These are phyloP conservation scores for Sicus ferrugineus DNA, from an alignment of 2,888 invertebrate species.

Conservation along the genomic window DNA sequence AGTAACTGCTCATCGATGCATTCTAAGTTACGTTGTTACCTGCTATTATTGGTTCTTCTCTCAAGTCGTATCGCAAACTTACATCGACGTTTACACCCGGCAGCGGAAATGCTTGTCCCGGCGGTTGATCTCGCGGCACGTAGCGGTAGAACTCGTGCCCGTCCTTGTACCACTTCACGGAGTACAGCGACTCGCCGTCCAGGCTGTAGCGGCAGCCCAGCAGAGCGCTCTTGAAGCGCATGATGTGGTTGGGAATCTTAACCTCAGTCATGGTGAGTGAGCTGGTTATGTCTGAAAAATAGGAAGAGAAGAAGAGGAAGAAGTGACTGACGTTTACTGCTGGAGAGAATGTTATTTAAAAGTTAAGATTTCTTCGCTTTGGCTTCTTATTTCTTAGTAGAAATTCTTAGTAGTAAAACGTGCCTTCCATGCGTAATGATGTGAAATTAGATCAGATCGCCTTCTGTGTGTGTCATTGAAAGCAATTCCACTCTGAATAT, in stretches of 20 bases:
- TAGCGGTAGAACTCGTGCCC: constrained; percentile 89
- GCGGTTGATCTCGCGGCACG: constrained; percentile 83
- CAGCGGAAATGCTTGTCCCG: constrained; percentile 78
- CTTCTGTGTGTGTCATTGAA: too few relatives aligned
- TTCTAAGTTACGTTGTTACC: background rate
- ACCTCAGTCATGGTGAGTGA: constrained; percentile 79
- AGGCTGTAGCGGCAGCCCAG: constrained; percentile 85
- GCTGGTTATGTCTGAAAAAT: constrained; percentile 64
- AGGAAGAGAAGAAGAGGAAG: constrained; percentile 22
- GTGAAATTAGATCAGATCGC: too few relatives aligned
- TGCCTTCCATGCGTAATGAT: too few relatives aligned
- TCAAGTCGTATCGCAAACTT: constrained; percentile 64
- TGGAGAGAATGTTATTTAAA: too few relatives aligned
- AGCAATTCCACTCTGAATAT: too few relatives aligned
- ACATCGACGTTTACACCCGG: constrained; percentile 88
- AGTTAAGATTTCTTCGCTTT: too few relatives aligned
- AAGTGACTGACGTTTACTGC: too few relatives aligned
- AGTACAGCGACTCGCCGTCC: constrained; percentile 83
- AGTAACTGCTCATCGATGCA: too few relatives aligned
- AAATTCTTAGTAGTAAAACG: too few relatives aligned
- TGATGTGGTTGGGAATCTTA: constrained; percentile 82
- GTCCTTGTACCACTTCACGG: constrained; percentile 93
- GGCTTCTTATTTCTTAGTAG: too few relatives aligned
- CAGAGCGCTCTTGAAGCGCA: constrained; percentile 78
- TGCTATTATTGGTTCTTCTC: background rate